Evolutionary conservation across 2,797 vertebrate genomes (phyloP).

Genomic region (Cyclura pinguis): DNA sequence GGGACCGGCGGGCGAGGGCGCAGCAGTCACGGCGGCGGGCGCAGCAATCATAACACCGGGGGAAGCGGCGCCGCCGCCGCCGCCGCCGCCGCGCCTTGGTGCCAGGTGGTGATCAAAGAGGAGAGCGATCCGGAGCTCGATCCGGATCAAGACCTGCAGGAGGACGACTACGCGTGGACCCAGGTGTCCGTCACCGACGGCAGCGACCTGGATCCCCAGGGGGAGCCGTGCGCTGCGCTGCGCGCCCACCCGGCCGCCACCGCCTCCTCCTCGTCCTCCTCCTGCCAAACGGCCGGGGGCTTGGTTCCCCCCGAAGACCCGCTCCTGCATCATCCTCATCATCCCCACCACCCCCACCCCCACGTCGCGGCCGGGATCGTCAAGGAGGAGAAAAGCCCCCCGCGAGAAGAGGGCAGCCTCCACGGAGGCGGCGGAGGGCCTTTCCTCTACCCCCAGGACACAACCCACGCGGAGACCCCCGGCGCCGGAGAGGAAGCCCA

Average conservation of each 20-base stretch:
- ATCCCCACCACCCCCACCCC: background rate
- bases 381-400: constrained; percentile 18
- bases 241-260: background rate
- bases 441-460: constrained; percentile 1
- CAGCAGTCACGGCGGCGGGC: too few species aligned
- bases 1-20: background rate
- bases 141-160: background rate
- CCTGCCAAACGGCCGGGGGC: background rate
- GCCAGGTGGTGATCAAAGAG: constrained; percentile 46
- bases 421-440: background rate
- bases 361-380: background rate
- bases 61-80: background rate
- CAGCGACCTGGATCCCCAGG: constrained; percentile 15
- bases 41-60: too few species aligned
- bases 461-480: background rate
- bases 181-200: constrained; percentile 11
- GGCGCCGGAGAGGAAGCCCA: background rate
- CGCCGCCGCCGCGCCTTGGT: constrained; percentile 5
- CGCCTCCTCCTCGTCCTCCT: background rate
- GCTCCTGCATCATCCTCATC: background rate
- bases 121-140: constrained; percentile 35
- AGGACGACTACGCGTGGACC: background rate
- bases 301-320: background rate
- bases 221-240: background rate
- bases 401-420: background rate